These are phyloP conservation scores for Aselliscus stoliczkanus DNA, from an alignment of 2,797 vertebrate genomes.

Conservation along the genomic window DNA sequence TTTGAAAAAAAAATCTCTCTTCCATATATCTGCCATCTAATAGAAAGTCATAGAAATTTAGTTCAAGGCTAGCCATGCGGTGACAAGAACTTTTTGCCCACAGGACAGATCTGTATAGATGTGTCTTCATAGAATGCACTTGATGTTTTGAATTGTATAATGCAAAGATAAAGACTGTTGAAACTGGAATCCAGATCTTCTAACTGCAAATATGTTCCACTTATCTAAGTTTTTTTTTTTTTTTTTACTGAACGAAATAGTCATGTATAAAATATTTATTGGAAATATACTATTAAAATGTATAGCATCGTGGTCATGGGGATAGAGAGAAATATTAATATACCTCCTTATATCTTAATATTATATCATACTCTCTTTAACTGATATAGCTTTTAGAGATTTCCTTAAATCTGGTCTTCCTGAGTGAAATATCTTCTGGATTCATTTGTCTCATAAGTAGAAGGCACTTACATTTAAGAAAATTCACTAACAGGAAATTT, in stretches of 20 bases:
- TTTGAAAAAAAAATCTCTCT: neutral
- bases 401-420: neutral
- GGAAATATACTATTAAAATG: neutral
- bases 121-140: neutral
- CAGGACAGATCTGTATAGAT: neutral
- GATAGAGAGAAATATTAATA: slow-evolving; percentile 10
- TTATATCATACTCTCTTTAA: neutral
- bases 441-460: neutral
- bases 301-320: neutral
- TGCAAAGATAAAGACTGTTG: neutral
- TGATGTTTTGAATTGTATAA: neutral
- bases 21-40: neutral
- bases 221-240: neutral
- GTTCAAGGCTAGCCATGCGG: neutral
- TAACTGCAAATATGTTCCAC: neutral
- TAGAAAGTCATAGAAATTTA: neutral
- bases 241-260: neutral
- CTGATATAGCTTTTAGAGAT: neutral
- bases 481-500: neutral
- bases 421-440: neutral
- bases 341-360: neutral
- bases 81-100: neutral
- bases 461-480: neutral
- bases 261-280: neutral
- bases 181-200: neutral